phyloP scores from a whole-genome alignment of 2,888 invertebrate species.

The Schizaphis graminum region DNA sequence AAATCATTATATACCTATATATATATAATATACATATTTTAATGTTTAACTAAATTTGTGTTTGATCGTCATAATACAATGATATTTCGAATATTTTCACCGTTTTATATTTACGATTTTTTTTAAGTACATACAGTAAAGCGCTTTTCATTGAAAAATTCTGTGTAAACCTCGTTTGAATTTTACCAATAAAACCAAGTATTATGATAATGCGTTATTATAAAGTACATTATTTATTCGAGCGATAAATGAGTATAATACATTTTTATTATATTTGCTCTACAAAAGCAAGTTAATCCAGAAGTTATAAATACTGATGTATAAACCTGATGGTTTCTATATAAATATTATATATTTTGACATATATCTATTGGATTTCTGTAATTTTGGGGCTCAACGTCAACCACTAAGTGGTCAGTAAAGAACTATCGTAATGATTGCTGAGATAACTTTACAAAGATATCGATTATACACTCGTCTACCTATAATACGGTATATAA shows the following conservation, averaged over 20 bases:
- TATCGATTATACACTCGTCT: conserved; percentile 19
- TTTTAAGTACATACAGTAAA: background rate
- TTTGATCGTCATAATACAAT: background rate
- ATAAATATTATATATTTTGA: conserved; percentile 37
- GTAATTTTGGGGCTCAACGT: conserved; percentile 30
- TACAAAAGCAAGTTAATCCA: conserved; percentile 36
- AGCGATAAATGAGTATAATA: conserved; percentile 23
- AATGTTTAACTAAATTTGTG: background rate
- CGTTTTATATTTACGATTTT: background rate
- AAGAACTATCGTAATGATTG: conserved; percentile 26
- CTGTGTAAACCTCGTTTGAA: background rate
- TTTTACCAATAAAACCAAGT: conserved; percentile 35
- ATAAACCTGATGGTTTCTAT: background rate
- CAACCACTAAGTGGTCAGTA: conserved; percentile 32
- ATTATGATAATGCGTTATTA: conserved; percentile 41
- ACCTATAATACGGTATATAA: background rate
- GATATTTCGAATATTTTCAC: background rate
- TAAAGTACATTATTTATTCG: conserved; percentile 50
- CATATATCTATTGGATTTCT: conserved; percentile 25
- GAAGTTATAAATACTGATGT: conserved; percentile 30
- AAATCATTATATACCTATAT: background rate
- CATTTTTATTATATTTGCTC: conserved; percentile 42
- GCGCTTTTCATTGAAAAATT: background rate
- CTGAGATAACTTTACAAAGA: background rate
- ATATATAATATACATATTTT: too few relatives aligned